Base-by-base conservation (phyloP, 2,888 invertebrate species). In the Vannuccia rotundouncinata region DNA sequence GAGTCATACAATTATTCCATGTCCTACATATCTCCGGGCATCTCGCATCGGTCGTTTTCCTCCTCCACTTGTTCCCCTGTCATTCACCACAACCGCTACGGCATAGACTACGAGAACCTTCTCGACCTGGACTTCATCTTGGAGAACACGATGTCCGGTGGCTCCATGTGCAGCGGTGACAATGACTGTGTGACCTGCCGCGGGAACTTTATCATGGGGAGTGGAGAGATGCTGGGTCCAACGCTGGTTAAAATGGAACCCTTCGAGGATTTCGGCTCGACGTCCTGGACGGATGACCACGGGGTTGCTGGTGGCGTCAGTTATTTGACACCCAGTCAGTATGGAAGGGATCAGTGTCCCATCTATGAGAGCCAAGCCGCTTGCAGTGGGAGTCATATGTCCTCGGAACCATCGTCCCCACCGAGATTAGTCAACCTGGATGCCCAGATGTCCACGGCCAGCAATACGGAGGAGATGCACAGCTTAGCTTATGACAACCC, bases 71-170 rank as follows among this genome's bases (percentile, higher is more conserved):
- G 45, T 45, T 45, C 45, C 17, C 45, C 45, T 10, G 45, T 45
- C 45, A n/a, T n/a, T n/a, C 45, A 10, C 45, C 45, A 45, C 17
- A 45, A 45, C 17, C 45, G 45, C 45, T 45, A 45, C 45, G 45
- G 45, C 5, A 45, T 45, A 45, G 45, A 45, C 17, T 45, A 45
- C 1, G 77, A 77, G 45, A 45, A 31, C n/a, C 27, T 77, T 22
- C 31, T 77, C 2, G 77, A 77, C 45, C 45, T 77, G 5, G 77
- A 77, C 31, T 77, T 77, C 27, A 77, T 77, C 45, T n/a, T 77
- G 5, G 77, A 77, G 28, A 77, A 77, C 27, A 77, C 45, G 10
- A 45, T 45, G 45, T 10, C 45, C 10, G 45, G 45, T 45, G 5
- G 10, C 45, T 10, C 17, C 10, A 10, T 5, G 10, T 45, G 45